These are phyloP conservation scores for Pterostichus madidus DNA, from an alignment of 2,888 invertebrate genomes.

Conservation along the genomic window DNA sequence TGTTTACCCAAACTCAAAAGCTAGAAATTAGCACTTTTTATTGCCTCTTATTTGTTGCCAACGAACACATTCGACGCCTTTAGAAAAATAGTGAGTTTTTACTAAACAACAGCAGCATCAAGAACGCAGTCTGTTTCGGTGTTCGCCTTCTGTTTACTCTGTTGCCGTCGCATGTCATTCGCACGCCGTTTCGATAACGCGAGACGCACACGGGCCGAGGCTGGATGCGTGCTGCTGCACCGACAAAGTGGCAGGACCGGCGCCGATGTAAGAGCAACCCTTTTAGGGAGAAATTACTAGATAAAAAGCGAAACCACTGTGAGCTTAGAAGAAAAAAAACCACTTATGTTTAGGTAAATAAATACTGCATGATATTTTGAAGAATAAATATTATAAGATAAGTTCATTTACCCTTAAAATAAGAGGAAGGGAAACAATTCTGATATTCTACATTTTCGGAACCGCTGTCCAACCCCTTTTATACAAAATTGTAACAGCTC, in stretches of 20 bases:
- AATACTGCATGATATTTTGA: too few species aligned
- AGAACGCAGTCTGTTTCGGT: conserved; percentile 2
- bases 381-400: too few species aligned
- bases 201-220: conserved; percentile 28
- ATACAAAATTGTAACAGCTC: too few species aligned
- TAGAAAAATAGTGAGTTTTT: conserved; percentile 3
- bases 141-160: conserved; percentile 44
- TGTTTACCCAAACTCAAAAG: not conserved
- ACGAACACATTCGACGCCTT: conserved; percentile 44
- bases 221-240: not conserved
- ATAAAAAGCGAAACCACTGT: too few species aligned
- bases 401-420: too few species aligned
- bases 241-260: conserved; percentile 11
- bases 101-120: not conserved
- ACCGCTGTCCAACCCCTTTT: too few species aligned
- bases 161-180: conserved; percentile 56
- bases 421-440: too few species aligned
- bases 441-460: too few species aligned
- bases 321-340: too few species aligned
- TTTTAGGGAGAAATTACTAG: not conserved
- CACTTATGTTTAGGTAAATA: too few species aligned
- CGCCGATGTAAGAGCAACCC: conserved; percentile 7
- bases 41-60: conserved; percentile 26
- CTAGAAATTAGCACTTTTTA: conserved; percentile 41
- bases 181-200: conserved; percentile 59